These are phyloP conservation scores for Theretra japonica DNA, from an alignment of 2,888 invertebrate genomes.

Conservation along the genomic window DNA sequence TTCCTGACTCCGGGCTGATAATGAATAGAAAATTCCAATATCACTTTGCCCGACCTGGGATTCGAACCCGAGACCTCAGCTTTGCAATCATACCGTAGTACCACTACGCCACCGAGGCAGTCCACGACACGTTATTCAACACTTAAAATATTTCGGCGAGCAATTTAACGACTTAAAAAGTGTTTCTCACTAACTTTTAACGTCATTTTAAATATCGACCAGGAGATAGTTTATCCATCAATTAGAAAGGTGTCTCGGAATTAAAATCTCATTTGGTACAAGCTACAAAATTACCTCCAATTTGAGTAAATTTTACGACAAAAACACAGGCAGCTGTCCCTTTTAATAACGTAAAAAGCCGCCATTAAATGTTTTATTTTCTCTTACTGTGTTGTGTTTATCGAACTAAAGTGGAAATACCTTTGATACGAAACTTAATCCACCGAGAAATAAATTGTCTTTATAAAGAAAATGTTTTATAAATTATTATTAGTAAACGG, in stretches of 20 bases:
- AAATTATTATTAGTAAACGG: too few relatives aligned
- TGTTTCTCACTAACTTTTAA: conserved; percentile 10
- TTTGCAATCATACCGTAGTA: too few relatives aligned
- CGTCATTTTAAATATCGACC: conserved; percentile 28
- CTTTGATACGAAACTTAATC: background rate
- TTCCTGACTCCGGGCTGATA: too few relatives aligned
- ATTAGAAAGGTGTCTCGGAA: conserved; percentile 50
- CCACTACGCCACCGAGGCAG: too few relatives aligned
- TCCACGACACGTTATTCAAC: background rate
- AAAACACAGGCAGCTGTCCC: conserved; percentile 54
- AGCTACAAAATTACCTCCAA: conserved; percentile 48
- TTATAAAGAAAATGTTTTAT: background rate
- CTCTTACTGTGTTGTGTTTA: background rate
- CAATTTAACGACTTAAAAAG: conserved; percentile 10
- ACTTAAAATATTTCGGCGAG: background rate
- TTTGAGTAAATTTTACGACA: conserved; percentile 47
- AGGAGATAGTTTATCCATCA: conserved; percentile 39
- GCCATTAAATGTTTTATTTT: conserved; percentile 35
- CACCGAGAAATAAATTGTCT: background rate
- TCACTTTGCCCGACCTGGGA: too few relatives aligned
- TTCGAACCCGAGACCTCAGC: too few relatives aligned
- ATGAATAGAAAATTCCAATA: too few relatives aligned
- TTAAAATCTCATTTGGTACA: conserved; percentile 57
- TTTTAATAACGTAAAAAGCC: conserved; percentile 38
- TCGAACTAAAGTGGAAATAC: background rate